Percentiles rank a stretch among this genome's conserved stretches.
These are phyloP conservation scores for Hydrochoerus hydrochaeris DNA, from an alignment of 2,113 vertebrate genomes.

Conservation along the genomic window DNA sequence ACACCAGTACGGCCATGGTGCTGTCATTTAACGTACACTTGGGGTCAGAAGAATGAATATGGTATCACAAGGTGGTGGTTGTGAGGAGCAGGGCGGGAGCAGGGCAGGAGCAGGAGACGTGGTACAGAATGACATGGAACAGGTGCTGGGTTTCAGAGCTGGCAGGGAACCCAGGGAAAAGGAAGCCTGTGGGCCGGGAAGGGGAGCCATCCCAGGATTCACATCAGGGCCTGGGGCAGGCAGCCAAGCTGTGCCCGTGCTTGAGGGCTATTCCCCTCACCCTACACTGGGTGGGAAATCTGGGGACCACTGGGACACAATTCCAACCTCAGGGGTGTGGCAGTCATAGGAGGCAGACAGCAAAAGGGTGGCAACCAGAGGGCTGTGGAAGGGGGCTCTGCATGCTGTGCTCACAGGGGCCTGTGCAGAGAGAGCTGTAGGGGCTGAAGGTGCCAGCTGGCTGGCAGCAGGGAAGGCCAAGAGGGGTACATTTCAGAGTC, in stretches of 20 bases:
- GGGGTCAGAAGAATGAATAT: background rate
- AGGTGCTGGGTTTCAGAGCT: background rate
- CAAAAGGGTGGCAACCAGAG: background rate
- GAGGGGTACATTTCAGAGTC: background rate
- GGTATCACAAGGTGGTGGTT: background rate
- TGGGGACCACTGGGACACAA: background rate
- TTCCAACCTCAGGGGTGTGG: background rate
- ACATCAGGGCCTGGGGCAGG: fast-evolving
- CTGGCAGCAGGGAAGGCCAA: fast-evolving
- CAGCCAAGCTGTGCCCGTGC: background rate
- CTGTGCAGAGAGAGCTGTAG: too few species aligned
- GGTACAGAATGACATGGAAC: background rate
- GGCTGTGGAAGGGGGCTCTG: too few species aligned
- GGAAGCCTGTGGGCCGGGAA: background rate
- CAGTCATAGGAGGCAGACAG: background rate
- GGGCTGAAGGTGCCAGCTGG: background rate
- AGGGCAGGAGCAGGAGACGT: background rate
- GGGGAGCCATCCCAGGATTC: background rate
- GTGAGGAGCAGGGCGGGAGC: background rate
- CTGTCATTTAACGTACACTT: background rate
- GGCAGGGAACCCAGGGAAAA: too few species aligned
- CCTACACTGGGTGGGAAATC: background rate
- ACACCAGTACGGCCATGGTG: background rate
- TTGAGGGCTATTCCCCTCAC: too few species aligned
- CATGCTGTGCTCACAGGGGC: background rate